A percentile compares a stretch with the other conserved stretches of the same genome.
Conservation (phyloP, 2,113 vertebrate genomes). For the Melanocharis versteri region DNA sequence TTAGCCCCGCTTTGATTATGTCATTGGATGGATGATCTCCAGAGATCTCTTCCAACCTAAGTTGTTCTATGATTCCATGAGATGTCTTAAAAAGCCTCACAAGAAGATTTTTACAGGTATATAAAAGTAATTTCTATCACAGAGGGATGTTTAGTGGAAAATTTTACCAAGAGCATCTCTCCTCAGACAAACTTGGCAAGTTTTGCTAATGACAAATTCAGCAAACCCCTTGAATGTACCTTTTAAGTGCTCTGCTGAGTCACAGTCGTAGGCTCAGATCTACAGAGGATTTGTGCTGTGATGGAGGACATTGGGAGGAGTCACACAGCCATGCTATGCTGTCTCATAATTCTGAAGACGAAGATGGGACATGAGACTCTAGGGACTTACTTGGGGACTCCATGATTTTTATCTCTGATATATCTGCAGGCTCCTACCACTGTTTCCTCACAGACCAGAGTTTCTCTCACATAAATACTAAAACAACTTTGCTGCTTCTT, state of each 20-base stretch:
- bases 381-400: neutral
- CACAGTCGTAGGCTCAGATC: accelerated
- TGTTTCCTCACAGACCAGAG: neutral
- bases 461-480: neutral
- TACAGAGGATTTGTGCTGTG: neutral
- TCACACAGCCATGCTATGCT: neutral
- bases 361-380: neutral
- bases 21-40: neutral
- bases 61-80: neutral
- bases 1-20: neutral
- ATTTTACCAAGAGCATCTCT: neutral
- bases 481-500: neutral
- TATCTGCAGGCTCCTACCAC: neutral
- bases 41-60: neutral
- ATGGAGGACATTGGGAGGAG: neutral
- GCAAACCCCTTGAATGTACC: neutral
- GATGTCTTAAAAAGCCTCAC: neutral
- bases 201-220: neutral
- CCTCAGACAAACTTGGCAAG: neutral
- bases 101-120: neutral
- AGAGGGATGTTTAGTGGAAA: neutral
- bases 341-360: neutral
- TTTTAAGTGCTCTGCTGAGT: neutral
- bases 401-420: neutral
- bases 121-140: neutral